phyloP scores from a whole-genome alignment of 2,113 vertebrate species.

The Seriola aureovittata region DNA sequence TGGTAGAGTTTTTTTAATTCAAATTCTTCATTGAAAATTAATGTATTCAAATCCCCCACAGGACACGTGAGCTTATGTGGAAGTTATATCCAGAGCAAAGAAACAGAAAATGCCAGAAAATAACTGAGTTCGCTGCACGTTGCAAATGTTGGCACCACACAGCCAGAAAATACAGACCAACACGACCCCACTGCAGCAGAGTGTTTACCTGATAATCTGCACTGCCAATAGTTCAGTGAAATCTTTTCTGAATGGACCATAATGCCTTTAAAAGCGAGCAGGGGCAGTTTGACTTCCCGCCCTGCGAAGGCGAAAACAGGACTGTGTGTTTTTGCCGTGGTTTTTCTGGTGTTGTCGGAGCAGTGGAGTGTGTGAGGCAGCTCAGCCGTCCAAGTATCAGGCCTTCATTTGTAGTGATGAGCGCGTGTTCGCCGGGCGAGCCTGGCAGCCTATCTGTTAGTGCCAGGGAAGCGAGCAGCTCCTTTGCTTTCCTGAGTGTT shows the following conservation, averaged over 20 bases:
- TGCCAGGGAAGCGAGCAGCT: slow-evolving; percentile 38
- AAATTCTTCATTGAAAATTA: no score
- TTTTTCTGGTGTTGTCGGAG: neutral
- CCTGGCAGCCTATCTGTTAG: slow-evolving; percentile 34
- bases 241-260: neutral
- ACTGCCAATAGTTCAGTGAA: neutral
- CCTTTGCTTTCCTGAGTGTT: slow-evolving; percentile 69
- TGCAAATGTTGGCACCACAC: neutral
- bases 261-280: no score
- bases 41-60: no score
- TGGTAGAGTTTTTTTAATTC: no score
- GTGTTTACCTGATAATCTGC: slow-evolving; percentile 2
- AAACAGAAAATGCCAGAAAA: neutral
- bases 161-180: neutral
- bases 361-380: slow-evolving; percentile 30
- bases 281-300: no score
- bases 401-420: slow-evolving; percentile 40
- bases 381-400: slow-evolving; percentile 35
- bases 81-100: neutral
- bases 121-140: neutral
- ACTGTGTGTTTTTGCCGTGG: neutral
- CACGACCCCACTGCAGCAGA: neutral
- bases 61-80: no score
- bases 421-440: slow-evolving; percentile 33
- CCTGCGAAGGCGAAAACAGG: neutral